Evolutionary conservation across 1,140 invertebrate genomes (phyloP).

Genomic region (Mercenaria mercenaria): DNA sequence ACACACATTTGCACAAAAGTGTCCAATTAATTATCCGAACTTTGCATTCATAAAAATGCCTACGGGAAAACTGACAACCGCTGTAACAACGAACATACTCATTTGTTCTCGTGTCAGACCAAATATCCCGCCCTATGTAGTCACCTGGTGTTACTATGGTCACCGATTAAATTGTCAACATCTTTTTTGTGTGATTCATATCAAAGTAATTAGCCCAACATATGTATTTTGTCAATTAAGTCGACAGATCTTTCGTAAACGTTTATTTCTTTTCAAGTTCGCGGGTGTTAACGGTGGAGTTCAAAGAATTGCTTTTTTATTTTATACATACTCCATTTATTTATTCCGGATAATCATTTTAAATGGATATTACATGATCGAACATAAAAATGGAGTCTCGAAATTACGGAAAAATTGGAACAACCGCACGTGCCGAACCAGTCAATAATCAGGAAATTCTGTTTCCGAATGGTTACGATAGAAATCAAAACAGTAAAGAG

Average conservation of each 20-base stretch:
- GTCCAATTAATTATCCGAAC: too few relatives aligned
- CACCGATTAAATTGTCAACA: slow-evolving; percentile 1
- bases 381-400: slow-evolving; percentile 25
- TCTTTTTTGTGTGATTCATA: slow-evolving; percentile 23
- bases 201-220: background rate
- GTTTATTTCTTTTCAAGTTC: background rate
- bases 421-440: slow-evolving; percentile 39
- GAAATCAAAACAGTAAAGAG: slow-evolving; percentile 3
- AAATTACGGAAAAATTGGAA: slow-evolving; percentile 27
- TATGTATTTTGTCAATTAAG: background rate
- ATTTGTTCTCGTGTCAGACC: background rate
- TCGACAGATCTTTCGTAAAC: background rate
- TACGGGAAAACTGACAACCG: background rate
- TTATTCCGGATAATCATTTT: background rate
- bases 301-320: background rate
- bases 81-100: background rate
- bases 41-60: background rate
- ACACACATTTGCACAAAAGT: too few relatives aligned
- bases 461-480: slow-evolving; percentile 56
- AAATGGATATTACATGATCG: background rate
- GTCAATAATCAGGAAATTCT: slow-evolving; percentile 50
- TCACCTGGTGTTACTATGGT: background rate
- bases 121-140: background rate
- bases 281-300: background rate
- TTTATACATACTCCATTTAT: background rate